phyloP scores from a whole-genome alignment of 2,113 vertebrate species.

The Theristicus caerulescens region DNA sequence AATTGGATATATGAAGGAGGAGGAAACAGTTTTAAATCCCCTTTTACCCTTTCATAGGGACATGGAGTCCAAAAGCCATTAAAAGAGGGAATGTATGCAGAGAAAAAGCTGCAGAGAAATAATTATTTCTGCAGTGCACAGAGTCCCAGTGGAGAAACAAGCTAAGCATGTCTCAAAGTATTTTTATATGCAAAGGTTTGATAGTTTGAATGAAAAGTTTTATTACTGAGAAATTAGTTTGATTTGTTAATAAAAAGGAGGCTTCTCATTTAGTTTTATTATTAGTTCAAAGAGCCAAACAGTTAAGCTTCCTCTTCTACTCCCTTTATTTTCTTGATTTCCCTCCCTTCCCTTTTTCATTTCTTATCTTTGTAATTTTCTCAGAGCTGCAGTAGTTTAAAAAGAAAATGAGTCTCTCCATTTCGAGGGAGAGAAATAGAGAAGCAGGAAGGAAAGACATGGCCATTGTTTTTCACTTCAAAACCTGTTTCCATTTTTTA shows the following conservation, averaged over 20 bases:
- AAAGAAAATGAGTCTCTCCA: neutral
- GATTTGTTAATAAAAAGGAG: neutral
- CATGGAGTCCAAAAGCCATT: neutral
- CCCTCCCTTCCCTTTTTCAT: neutral
- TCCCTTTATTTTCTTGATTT: neutral
- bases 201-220: neutral
- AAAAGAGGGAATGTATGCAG: neutral
- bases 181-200: neutral
- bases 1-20: neutral
- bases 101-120: neutral
- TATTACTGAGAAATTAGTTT: neutral
- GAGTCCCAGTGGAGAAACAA: neutral
- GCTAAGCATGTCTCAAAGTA: neutral
- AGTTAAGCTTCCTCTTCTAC: neutral
- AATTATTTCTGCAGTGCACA: neutral
- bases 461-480: neutral
- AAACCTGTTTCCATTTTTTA: neutral
- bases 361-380: constrained; percentile 19
- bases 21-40: neutral
- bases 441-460: neutral
- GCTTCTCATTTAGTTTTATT: constrained; percentile 1
- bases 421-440: neutral
- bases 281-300: neutral
- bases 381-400: neutral
- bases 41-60: neutral